Conservation (phyloP, 53 echinoderm and acorn worm species). For the Apostichopus leukothele region DNA sequence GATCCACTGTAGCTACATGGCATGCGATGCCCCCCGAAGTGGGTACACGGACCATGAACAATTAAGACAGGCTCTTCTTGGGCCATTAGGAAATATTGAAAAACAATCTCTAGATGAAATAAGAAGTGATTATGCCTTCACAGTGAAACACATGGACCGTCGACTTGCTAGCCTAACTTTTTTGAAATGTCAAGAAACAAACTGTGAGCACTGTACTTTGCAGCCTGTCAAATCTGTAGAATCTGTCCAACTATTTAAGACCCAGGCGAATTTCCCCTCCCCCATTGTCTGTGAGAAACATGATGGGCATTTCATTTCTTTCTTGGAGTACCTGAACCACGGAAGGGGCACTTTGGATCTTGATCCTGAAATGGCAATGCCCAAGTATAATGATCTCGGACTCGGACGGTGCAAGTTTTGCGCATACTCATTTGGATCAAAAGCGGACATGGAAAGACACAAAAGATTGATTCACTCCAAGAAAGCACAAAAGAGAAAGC, state of each 20-base stretch:
- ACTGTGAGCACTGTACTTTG: neutral
- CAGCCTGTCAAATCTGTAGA: neutral
- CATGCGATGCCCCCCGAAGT: neutral
- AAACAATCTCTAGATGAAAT: neutral
- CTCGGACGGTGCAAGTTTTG: neutral
- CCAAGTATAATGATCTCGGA: neutral
- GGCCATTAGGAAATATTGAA: neutral
- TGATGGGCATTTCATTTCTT: slow-evolving; percentile 13
- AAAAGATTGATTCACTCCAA: neutral
- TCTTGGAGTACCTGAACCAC: neutral
- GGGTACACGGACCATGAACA: neutral
- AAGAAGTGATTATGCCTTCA: neutral
- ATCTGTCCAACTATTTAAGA: neutral
- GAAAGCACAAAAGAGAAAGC: neutral
- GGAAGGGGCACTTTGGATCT: neutral
- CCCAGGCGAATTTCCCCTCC: neutral
- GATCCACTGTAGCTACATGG: neutral
- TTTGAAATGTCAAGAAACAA: slow-evolving; percentile 22
- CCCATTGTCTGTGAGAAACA: neutral
- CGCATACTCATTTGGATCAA: neutral
- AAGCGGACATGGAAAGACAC: slow-evolving; percentile 29
- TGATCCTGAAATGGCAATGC: neutral
- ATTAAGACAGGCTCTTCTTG: neutral
- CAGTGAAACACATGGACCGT: slow-evolving; percentile 3
- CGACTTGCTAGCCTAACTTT: slow-evolving; percentile 1